These are phyloP conservation scores for Drosophila ogumai DNA, from an alignment of 1,140 invertebrate species.

Conservation along the genomic window DNA sequence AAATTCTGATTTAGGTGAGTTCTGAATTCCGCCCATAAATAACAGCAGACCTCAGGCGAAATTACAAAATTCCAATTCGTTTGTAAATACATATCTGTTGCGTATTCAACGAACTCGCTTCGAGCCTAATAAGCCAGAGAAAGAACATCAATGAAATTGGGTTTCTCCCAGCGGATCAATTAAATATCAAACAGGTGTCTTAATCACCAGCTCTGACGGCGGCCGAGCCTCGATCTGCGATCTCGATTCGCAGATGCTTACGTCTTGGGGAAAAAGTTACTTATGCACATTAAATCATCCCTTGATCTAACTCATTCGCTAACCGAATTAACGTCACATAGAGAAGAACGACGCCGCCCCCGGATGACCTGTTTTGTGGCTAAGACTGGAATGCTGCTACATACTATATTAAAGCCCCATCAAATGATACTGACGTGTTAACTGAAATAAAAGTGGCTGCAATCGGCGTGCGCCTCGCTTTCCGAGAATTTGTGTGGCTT, in stretches of 20 bases:
- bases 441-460: conserved; percentile 12
- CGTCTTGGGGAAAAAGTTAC: conserved; percentile 69
- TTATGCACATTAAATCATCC: conserved; percentile 23
- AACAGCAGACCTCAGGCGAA: conserved; percentile 34
- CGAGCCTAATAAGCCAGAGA: conserved; percentile 3
- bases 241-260: conserved; percentile 26
- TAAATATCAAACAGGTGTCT: conserved; percentile 35
- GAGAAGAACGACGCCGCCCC: neutral
- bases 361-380: conserved; percentile 44
- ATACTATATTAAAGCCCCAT: neutral
- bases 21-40: conserved; percentile 64
- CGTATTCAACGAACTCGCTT: conserved; percentile 22
- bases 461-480: conserved; percentile 19
- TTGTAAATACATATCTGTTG: conserved; percentile 60
- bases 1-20: conserved; percentile 72
- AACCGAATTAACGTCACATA: conserved; percentile 12
- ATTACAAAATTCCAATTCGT: conserved; percentile 60
- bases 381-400: neutral
- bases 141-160: conserved; percentile 69
- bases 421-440: conserved; percentile 33
- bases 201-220: conserved; percentile 15
- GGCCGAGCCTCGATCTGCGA: neutral
- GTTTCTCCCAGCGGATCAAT: conserved; percentile 52
- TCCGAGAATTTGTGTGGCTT: conserved; percentile 19
- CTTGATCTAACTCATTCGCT: neutral